Percentiles rank a stretch among this genome's conserved stretches.
phyloP scores from a whole-genome alignment of 2,888 invertebrate species.

The Folsomia manolachei region DNA sequence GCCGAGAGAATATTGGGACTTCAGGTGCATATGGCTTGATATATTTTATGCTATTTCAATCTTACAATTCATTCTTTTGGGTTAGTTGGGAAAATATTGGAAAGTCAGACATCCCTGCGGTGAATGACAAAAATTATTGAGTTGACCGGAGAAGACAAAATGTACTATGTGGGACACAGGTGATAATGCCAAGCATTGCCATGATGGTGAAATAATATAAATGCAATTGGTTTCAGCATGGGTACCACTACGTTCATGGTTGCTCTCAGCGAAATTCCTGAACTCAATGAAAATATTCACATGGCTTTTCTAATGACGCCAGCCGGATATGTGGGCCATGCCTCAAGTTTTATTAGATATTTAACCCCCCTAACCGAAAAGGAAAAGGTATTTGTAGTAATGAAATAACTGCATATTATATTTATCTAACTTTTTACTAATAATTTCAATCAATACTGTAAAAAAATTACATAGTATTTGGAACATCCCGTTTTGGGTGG shows the following conservation, averaged over 20 bases:
- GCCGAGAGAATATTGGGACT: neutral
- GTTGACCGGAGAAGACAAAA: neutral
- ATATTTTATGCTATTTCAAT: too few species aligned
- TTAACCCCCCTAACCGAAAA: neutral
- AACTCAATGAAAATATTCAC: neutral
- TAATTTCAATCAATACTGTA: too few species aligned
- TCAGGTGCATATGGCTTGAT: too few species aligned
- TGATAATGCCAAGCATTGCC: neutral
- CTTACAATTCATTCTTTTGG: too few species aligned
- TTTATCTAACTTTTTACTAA: too few species aligned
- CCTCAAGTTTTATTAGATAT: neutral
- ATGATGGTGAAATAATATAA: neutral
- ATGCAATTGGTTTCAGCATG: neutral
- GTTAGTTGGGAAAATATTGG: too few species aligned
- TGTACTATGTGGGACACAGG: neutral
- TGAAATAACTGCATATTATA: too few species aligned
- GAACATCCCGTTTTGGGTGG: neutral
- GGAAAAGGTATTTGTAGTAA: neutral
- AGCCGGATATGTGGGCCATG: neutral
- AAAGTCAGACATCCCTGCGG: neutral
- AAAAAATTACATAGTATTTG: neutral
- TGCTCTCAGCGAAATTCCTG: neutral
- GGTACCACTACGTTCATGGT: neutral
- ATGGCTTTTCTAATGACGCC: neutral
- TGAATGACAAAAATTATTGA: neutral